These are phyloP conservation scores for Agraylea sexmaculata DNA, from an alignment of 1,140 invertebrate species.

Conservation along the genomic window DNA sequence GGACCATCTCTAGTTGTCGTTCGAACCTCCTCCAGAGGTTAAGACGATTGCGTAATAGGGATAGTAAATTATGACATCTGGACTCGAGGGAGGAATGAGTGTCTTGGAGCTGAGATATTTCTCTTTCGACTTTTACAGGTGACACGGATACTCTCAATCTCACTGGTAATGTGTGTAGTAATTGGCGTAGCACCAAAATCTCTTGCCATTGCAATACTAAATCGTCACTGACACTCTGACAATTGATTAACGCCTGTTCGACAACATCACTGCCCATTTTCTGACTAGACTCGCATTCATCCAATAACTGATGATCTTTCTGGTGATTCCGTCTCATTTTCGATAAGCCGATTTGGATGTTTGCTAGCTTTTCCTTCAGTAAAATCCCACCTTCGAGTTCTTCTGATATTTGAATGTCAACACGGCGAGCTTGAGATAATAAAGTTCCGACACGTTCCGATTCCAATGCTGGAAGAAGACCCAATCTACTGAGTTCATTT, in stretches of 20 bases:
- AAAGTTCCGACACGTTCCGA: conserved; percentile 62
- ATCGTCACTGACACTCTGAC: conserved; percentile 51
- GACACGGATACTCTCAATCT: conserved; percentile 59
- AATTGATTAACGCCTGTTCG: conserved; percentile 53
- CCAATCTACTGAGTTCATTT: conserved; percentile 62
- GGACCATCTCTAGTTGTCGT: conserved; percentile 59
- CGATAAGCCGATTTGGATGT: conserved; percentile 53
- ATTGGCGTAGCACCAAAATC: conserved; percentile 56
- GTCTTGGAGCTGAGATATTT: conserved; percentile 62
- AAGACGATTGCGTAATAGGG: conserved; percentile 49
- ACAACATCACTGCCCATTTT: conserved; percentile 58
- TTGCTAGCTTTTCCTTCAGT: conserved; percentile 55
- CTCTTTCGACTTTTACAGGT: conserved; percentile 56
- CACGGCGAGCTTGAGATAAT: conserved; percentile 49
- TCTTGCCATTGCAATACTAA: conserved; percentile 59
- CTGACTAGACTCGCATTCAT: conserved; percentile 58
- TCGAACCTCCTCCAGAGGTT: conserved; percentile 64
- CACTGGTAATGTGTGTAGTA: conserved; percentile 61
- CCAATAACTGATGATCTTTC: conserved; percentile 47
- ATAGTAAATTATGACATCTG: conserved; percentile 50
- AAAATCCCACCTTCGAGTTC: conserved; percentile 60
- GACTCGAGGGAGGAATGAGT: conserved; percentile 56
- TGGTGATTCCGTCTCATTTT: conserved; percentile 53
- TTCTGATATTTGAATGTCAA: conserved; percentile 57
- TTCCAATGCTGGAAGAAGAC: conserved; percentile 55